Base-by-base conservation (phyloP, 2,113 vertebrate genomes). In the Solea senegalensis region DNA sequence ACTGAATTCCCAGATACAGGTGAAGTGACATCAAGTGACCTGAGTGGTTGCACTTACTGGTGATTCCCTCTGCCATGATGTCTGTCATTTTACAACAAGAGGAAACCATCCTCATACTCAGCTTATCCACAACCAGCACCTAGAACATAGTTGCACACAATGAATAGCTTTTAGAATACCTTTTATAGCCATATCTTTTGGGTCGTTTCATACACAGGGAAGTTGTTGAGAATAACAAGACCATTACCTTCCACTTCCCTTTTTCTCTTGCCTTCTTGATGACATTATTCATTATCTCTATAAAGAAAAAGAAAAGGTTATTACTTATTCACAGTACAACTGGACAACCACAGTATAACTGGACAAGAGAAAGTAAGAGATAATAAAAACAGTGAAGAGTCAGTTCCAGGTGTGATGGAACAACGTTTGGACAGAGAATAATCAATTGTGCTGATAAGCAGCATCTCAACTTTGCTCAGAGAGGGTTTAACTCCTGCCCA, bases 51-150 rank as follows among this genome's bases (percentile, higher is more conserved):
- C 46, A 92, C 98, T 96, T 90, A 99, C 98, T 99, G 53, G 98
- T 99, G 53, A 99, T 97, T 55, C 98, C 98, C 83, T 99, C 97
- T 0, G 97, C 97, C 97, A 99, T 97, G 89, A 99, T 99, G 89
- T 99, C 96, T 0, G 97, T 99, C 97, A 99, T 99, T 91, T 96
- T 98, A 87, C 98, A 99, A 89, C 97, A 99, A 72, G 97, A 98
- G 0, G 98, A 99, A 8, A 99, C 89, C 97, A 99, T 99, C 68
- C 96, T 93, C 96, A 99, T 99, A 78, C 97, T 98, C 80, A 99
- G 92, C 83, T 98, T 97, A 86, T 99, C 98, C 75, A 99, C 97
- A 85, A 99, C 97, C 84, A 99, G 93, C 63, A 96, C 98, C 98
- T 99, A 7, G 74, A 53, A 65, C 41, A 66, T 49, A 54, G 7